Evolutionary conservation across 2,888 invertebrate genomes (phyloP).

Genomic region (Ochropacha duplaris): DNA sequence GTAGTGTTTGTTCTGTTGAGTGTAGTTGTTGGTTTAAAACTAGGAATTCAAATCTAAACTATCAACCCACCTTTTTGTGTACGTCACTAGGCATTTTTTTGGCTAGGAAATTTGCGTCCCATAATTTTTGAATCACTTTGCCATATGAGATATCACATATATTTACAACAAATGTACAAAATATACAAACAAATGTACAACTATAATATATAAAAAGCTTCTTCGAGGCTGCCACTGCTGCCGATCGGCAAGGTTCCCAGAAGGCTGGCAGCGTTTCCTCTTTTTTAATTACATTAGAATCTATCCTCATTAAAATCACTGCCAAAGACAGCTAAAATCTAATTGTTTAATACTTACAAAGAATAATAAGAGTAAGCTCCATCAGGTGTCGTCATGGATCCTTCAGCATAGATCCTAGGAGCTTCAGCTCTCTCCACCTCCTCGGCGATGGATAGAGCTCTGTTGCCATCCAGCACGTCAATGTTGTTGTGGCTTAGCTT

Average conservation of each 20-base stretch:
- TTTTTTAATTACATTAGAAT: too few relatives aligned
- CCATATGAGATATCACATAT: too few relatives aligned
- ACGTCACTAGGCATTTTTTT: neutral
- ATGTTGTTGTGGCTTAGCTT: conserved; percentile 82
- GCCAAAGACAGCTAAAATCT: too few relatives aligned
- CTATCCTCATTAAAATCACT: too few relatives aligned
- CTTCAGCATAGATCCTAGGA: conserved; percentile 79
- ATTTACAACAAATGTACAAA: too few relatives aligned
- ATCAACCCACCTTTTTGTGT: neutral
- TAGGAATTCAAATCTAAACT: neutral
- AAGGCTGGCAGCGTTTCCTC: too few relatives aligned
- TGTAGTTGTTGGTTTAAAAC: neutral
- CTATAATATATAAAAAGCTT: too few relatives aligned
- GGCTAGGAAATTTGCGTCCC: too few relatives aligned
- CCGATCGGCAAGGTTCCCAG: too few relatives aligned
- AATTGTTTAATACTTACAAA: conserved; percentile 62
- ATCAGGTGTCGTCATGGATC: conserved; percentile 71
- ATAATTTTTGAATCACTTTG: too few relatives aligned
- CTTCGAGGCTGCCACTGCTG: too few relatives aligned
- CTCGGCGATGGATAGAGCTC: conserved; percentile 89
- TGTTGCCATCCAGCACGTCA: conserved; percentile 86
- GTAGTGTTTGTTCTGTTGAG: conserved; percentile 45
- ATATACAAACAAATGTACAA: too few relatives aligned
- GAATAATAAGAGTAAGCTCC: conserved; percentile 74
- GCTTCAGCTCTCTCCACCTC: conserved; percentile 90